Evolutionary conservation across 2,888 invertebrate species (phyloP), one percentile per base, ranked within the genome.

Genomic region (Drosophila atroscutellata): DNA sequence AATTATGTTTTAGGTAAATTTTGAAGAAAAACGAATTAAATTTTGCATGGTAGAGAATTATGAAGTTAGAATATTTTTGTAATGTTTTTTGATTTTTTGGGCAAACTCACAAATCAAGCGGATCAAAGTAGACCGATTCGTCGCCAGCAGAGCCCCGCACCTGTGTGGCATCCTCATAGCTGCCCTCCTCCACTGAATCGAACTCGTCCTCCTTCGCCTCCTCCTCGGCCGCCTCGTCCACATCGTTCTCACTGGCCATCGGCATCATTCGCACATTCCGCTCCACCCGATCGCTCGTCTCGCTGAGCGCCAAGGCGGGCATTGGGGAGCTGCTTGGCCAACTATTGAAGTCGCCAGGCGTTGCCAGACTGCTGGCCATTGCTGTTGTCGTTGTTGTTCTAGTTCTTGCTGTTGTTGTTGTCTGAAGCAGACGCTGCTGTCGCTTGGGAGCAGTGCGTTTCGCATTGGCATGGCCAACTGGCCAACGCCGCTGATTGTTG

Each of bases 31-130:
- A 24, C 8, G 1, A 45, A 34, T 67, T 18, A 55, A 37, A 45
- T 45, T 45, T 45, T 45, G 24, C 24, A 45, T 45, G 45, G n/a
- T 13, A n/a, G 4, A 37, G 1, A 65, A 60, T 68, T 68, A 74
- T 58, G 57, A 67, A 73, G 64, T 80, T 77, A 77, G 67, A 60
- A 63, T 54, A 71, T 58, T 51, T 50, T 60, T 56, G 18, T 42
- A 32, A 68, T 57, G 36, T 49, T 57, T 57, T 42, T 42, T 47
- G 18, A 45, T 55, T 58, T 64, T 68, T 54, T 39, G 65, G 71
- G 58, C 71, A 81, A 84, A 93, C 93, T 93, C 92, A 93, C 93
- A 89, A 90, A 91, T 93, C 91, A 81, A 89, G 81, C 68, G 91
- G 90, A 80, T 92, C 92, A 80, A 92, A 91, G 83, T 92, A 92